Conservation (phyloP, 2,113 vertebrate genomes). For the Mastomys coucha region DNA sequence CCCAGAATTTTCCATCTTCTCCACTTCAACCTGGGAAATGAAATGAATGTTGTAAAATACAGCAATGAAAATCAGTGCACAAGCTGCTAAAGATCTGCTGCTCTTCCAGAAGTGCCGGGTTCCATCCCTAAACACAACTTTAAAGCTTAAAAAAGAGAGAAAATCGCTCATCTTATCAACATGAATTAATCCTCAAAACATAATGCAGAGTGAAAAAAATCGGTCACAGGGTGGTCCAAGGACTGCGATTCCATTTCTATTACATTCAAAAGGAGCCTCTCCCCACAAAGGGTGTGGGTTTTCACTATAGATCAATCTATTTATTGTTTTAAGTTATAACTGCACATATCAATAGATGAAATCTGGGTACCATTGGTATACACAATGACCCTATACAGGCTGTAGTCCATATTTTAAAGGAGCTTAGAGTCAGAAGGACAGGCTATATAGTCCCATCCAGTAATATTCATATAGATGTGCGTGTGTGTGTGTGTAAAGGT, state of each 20-base stretch:
- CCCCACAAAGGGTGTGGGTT: not conserved
- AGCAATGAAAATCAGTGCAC: not conserved
- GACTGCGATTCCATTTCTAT: not conserved
- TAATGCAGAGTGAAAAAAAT: not conserved
- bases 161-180: not conserved
- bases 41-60: not conserved
- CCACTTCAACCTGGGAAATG: not conserved
- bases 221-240: not conserved
- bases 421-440: not conserved
- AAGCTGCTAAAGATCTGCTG: not conserved
- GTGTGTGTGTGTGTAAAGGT: no score
- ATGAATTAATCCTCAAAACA: not conserved
- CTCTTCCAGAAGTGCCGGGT: not conserved
- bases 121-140: no score
- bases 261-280: not conserved
- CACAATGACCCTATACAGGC: not conserved
- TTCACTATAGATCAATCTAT: not conserved
- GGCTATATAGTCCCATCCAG: not conserved
- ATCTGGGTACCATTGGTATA: not conserved
- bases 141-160: not conserved
- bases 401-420: slow-evolving; percentile 17
- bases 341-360: not conserved
- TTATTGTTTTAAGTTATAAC: slow-evolving; percentile 28
- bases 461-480: not conserved
- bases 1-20: slow-evolving; percentile 8